Evolutionary conservation across 64 coral and sea anemone genomes (phyloP), one percentile per base, ranked within the genome.

Genomic region (Pocillopora verrucosa): DNA sequence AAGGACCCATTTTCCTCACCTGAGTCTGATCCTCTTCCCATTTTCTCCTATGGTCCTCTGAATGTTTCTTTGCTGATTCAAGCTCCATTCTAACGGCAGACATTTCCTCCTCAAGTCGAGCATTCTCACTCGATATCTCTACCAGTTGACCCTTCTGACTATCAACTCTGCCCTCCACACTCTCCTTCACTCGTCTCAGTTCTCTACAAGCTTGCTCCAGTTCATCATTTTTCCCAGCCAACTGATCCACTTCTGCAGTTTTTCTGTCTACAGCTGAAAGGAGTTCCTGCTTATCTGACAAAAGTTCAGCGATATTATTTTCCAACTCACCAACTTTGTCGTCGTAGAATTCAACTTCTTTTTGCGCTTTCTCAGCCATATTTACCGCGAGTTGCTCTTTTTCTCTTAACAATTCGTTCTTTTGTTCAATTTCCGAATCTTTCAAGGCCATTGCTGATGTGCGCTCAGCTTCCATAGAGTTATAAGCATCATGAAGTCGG

Each of bases 311-410:
- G 34, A 72, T 92, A 51, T 41, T 57, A 16, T 7, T 17, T 77
- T 92, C 82, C 60, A 86, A 34, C 45, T 79, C 62, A 24, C 45
- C 16, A 16, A 67, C 78, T 37, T 79, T 34, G 68, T 30, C 19
- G 9, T 60, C 24, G 30, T 60, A 78, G 59, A 45, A 25, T 62
- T 56, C 24, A 56, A 85, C 19, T 16, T 76, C 83, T 89, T 84
- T 75, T 9, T 87, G 19, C 10, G 90, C 81, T 36, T 80, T 76
- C 34, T 89, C 82, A 9, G 90, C 58, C 76, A 78, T 84, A n/a
- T 70, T 13, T 25, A 38, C 26, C 10, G 20, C 58, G 12, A 41
- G 4, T 59, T 84, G 59, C 51, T 62, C 37, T 83, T 73, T 58
- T 30, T 74, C 80, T 61, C 36, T 72, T 25, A 59, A 6, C 36